Conservation (phyloP, 2,113 vertebrate species). For the Syngnathus scovelli region DNA sequence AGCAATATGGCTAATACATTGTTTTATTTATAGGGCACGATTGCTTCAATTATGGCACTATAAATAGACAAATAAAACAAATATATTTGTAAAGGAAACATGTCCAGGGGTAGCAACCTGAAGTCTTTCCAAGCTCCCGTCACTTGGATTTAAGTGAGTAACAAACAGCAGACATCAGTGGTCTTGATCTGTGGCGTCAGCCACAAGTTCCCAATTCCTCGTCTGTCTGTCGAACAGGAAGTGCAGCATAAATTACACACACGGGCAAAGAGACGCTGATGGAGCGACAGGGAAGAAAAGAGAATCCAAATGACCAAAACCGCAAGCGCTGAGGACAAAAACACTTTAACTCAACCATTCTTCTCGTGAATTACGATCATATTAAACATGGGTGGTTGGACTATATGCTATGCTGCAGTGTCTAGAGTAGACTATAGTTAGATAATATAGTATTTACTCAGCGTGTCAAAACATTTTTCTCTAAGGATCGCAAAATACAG, state of each 20-base stretch:
- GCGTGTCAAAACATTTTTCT: too few species aligned
- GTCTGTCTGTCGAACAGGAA: constrained; percentile 27
- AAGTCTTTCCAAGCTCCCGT: constrained; percentile 20
- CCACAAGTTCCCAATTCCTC: constrained; percentile 28
- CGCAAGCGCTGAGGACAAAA: not conserved
- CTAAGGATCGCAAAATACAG: too few species aligned
- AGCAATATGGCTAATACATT: not conserved
- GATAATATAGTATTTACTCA: too few species aligned
- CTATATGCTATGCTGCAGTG: not conserved
- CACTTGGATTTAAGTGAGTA: constrained; percentile 35
- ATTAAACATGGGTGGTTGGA: not conserved
- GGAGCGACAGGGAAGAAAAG: not conserved
- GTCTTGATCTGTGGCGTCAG: constrained; percentile 34
- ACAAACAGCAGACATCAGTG: constrained; percentile 14
- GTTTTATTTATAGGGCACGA: not conserved
- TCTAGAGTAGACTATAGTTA: not conserved
- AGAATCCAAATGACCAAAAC: constrained; percentile 14
- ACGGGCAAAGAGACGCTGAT: constrained; percentile 16
- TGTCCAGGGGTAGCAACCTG: constrained; percentile 8
- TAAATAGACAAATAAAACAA: not conserved
- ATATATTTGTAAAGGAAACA: not conserved
- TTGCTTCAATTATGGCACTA: not conserved
- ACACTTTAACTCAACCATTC: constrained; percentile 7
- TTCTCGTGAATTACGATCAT: not conserved
- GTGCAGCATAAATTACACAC: constrained; percentile 11